A percentile compares a stretch with the other conserved stretches of the same genome.
These are phyloP conservation scores for Zelleria hepariella DNA, from an alignment of 2,888 invertebrate species.

Conservation along the genomic window DNA sequence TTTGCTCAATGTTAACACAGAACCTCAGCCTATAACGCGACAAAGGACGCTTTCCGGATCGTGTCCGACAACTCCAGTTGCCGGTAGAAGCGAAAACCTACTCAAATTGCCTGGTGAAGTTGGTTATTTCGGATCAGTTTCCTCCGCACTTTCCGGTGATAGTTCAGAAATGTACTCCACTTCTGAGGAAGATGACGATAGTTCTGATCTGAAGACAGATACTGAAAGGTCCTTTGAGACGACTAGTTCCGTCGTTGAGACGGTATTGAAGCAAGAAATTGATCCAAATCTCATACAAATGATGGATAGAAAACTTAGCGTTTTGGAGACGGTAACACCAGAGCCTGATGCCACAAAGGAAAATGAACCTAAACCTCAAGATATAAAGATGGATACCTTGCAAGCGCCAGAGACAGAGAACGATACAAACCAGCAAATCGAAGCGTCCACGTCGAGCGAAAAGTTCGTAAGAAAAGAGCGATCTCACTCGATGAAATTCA, in stretches of 20 bases:
- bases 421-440: constrained; percentile 9
- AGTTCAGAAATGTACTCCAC: constrained; percentile 59
- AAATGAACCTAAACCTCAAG: not conserved
- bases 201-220: constrained; percentile 61
- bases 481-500: constrained; percentile 39
- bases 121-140: constrained; percentile 53
- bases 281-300: constrained; percentile 39
- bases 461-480: constrained; percentile 45
- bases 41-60: constrained; percentile 50
- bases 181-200: constrained; percentile 61
- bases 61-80: constrained; percentile 54
- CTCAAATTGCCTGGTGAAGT: constrained; percentile 47
- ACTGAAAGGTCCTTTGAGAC: constrained; percentile 63
- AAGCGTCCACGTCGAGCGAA: constrained; percentile 22
- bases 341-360: constrained; percentile 11
- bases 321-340: constrained; percentile 23
- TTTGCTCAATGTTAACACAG: not conserved
- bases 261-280: constrained; percentile 53
- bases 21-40: not conserved
- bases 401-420: constrained; percentile 8
- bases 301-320: constrained; percentile 47
- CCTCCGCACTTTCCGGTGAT: constrained; percentile 56
- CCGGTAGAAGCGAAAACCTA: constrained; percentile 44
- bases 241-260: constrained; percentile 70
- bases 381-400: not conserved